Percentiles rank a stretch among this genome's conserved stretches.
Evolutionary conservation across 2,888 invertebrate species (phyloP).

Genomic region (Synergus japonicus): DNA sequence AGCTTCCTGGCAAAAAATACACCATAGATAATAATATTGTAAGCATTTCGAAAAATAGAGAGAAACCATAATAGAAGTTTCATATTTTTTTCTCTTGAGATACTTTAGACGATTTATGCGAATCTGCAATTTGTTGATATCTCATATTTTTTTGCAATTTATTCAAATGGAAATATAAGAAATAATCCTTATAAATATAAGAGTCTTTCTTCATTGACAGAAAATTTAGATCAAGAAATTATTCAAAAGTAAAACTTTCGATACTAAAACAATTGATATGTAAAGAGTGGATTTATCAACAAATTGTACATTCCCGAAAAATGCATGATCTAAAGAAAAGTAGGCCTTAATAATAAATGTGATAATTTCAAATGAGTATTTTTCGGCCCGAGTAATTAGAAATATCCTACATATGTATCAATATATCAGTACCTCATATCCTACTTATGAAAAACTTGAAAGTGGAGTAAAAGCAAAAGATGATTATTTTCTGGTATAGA

Average conservation of each 20-base stretch:
- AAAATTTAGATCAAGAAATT: background rate
- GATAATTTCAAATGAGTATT: slow-evolving; percentile 37
- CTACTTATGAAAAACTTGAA: background rate
- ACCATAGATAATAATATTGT: background rate
- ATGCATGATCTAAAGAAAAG: slow-evolving; percentile 27
- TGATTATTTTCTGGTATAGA: slow-evolving; percentile 18
- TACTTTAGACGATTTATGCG: background rate
- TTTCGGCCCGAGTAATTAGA: slow-evolving; percentile 28
- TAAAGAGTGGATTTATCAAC: background rate
- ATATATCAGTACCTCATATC: background rate
- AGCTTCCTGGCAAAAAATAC: slow-evolving; percentile 10
- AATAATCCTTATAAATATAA: no score
- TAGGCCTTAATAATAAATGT: slow-evolving; percentile 38
- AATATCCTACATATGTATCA: slow-evolving; percentile 15
- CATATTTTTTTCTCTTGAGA: background rate
- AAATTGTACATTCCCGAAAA: background rate
- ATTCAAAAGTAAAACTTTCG: background rate
- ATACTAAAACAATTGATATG: background rate
- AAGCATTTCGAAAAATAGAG: slow-evolving; percentile 1
- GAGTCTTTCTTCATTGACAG: no score
- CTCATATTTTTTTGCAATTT: slow-evolving; percentile 24
- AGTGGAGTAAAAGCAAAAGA: slow-evolving; percentile 10
- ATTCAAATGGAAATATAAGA: background rate
- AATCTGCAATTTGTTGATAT: background rate
- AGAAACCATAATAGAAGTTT: slow-evolving; percentile 11